These are phyloP conservation scores for Halocaridina rubra DNA, from an alignment of 2,888 invertebrate species.

Conservation along the genomic window DNA sequence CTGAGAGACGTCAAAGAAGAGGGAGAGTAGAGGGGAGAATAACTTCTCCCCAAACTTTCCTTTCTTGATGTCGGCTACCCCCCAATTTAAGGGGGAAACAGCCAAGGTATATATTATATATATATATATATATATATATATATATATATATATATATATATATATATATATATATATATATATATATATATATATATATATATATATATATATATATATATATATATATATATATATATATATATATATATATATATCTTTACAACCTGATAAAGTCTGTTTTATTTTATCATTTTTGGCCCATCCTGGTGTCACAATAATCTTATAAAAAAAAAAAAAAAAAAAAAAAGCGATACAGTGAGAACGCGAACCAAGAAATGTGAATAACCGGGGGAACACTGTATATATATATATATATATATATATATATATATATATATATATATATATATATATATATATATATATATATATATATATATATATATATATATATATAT, in stretches of 20 bases:
- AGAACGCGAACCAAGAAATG: too few species aligned
- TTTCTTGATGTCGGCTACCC: background rate
- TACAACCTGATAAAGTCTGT: too few species aligned
- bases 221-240: background rate
- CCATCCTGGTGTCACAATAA: too few species aligned
- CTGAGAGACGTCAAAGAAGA: background rate
- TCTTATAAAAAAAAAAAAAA: too few species aligned
- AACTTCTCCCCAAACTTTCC: background rate
- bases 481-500: too few species aligned
- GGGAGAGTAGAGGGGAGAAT: background rate
- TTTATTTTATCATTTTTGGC: too few species aligned
- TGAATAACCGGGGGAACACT: too few species aligned
- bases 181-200: background rate
- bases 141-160: background rate
- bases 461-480: too few species aligned
- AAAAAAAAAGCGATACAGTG: too few species aligned
- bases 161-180: background rate
- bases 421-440: too few species aligned
- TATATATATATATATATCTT: background rate
- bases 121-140: background rate
- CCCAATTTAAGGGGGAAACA: background rate
- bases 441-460: too few species aligned
- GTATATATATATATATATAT: too few species aligned
- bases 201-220: background rate
- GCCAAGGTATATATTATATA: background rate